Percentiles rank a stretch among this genome's conserved stretches.
Evolutionary conservation across 2,113 vertebrate species (phyloP).

Genomic region (Toxotes jaculatrix): DNA sequence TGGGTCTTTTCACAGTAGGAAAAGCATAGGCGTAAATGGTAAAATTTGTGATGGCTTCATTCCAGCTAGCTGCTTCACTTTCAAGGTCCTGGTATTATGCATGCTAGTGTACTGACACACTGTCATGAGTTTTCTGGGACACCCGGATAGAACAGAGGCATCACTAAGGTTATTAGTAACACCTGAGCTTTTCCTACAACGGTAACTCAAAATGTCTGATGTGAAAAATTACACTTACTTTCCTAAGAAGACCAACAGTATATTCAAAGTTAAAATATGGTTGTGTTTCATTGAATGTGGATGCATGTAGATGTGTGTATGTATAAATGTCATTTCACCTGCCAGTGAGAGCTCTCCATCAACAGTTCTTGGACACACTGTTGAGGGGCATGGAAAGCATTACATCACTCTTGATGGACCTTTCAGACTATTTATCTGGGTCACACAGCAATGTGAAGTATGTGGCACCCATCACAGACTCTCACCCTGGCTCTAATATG

Average conservation of each 20-base stretch:
- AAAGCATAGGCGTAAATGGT: neutral
- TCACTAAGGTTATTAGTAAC: too few relatives aligned
- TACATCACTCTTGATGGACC: slow-evolving; percentile 34
- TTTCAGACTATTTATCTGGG: slow-evolving; percentile 37
- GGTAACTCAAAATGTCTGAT: too few relatives aligned
- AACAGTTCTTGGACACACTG: slow-evolving; percentile 14
- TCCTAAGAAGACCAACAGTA: neutral
- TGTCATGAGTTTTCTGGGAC: too few relatives aligned
- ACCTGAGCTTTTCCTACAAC: too few relatives aligned
- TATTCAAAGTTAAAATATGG: neutral
- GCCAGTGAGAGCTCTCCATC: neutral
- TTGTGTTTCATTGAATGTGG: neutral
- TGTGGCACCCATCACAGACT: slow-evolving; percentile 12
- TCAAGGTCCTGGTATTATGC: neutral
- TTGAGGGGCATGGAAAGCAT: slow-evolving; percentile 24
- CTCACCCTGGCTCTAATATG: slow-evolving; percentile 3
- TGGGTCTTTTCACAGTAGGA: neutral
- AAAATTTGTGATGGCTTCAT: neutral
- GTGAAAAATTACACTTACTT: too few relatives aligned
- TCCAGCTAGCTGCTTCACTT: neutral
- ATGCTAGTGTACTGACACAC: neutral
- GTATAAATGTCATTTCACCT: neutral
- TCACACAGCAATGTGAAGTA: slow-evolving; percentile 31
- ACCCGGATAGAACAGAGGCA: too few relatives aligned
- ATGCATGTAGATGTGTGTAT: neutral